Evolutionary conservation across 2,797 vertebrate species (phyloP).

Genomic region (Pseudopleuronectes americanus): DNA sequence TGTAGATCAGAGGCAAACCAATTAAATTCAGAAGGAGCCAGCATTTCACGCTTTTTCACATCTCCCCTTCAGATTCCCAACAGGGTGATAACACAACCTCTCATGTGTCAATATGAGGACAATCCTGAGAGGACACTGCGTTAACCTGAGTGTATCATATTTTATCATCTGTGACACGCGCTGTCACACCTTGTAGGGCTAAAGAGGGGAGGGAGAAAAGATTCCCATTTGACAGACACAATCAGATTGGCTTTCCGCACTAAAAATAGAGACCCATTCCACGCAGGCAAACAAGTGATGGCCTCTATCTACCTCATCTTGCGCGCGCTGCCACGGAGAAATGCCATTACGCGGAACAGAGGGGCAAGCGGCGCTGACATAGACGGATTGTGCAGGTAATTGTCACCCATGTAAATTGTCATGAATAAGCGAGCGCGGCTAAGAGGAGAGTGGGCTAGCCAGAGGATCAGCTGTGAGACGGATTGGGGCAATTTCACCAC

Average conservation of each 20-base stretch:
- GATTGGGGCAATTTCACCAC: slow-evolving; percentile 84
- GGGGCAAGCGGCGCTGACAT: slow-evolving; percentile 69
- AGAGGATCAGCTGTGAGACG: slow-evolving; percentile 83
- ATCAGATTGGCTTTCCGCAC: slow-evolving; percentile 55
- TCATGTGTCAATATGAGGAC: slow-evolving; percentile 45
- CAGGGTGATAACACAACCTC: slow-evolving; percentile 37
- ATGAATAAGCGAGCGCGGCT: slow-evolving; percentile 80
- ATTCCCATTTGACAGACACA: slow-evolving; percentile 58
- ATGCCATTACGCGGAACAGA: slow-evolving; percentile 68
- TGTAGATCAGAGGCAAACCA: slow-evolving; percentile 16
- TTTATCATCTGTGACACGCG: slow-evolving; percentile 49
- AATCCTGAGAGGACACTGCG: slow-evolving; percentile 48
- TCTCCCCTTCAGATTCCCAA: slow-evolving; percentile 20
- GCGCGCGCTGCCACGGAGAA: slow-evolving; percentile 67
- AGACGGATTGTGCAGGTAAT: slow-evolving; percentile 81
- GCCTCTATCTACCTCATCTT: slow-evolving; percentile 70
- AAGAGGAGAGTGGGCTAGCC: slow-evolving; percentile 68
- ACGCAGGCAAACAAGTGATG: slow-evolving; percentile 56
- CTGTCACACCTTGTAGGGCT: slow-evolving; percentile 51
- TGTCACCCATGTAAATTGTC: slow-evolving; percentile 85
- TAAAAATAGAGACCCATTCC: slow-evolving; percentile 76
- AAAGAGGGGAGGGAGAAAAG: slow-evolving; percentile 44
- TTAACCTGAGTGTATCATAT: slow-evolving; percentile 40
- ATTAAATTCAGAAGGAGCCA: slow-evolving; percentile 41
- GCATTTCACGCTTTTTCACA: slow-evolving; percentile 24